Evolutionary conservation across 2,888 invertebrate species (phyloP).

Genomic region (Orgyia antiqua): DNA sequence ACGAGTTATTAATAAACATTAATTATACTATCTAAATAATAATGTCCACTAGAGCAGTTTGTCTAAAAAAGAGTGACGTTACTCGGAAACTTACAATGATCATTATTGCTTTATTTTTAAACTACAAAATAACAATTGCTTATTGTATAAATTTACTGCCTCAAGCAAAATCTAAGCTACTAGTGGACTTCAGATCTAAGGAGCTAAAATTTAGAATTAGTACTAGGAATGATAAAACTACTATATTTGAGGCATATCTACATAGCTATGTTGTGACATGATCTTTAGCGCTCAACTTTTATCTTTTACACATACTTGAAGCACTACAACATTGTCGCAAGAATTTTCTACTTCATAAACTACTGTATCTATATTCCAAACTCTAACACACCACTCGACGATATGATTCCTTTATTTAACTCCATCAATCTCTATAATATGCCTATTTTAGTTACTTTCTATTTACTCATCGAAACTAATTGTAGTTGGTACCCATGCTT

Average conservation of each 20-base stretch:
- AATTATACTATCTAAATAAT: conserved; percentile 25
- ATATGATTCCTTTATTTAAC: conserved; percentile 8
- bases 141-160: no score
- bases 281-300: conserved; percentile 2
- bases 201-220: conserved; percentile 30
- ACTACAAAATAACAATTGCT: neutral
- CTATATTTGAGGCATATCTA: conserved; percentile 32
- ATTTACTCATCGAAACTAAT: no score
- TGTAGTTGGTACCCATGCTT: no score
- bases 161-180: neutral
- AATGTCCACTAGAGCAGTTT: conserved; percentile 12
- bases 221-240: conserved; percentile 38
- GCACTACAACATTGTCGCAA: conserved; percentile 4
- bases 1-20: conserved; percentile 15
- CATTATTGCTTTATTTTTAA: neutral
- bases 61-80: neutral
- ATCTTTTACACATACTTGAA: neutral
- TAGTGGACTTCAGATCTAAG: conserved; percentile 17
- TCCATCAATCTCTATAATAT: neutral
- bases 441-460: no score
- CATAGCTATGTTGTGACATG: conserved; percentile 23
- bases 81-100: neutral
- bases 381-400: conserved; percentile 5
- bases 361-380: conserved; percentile 2
- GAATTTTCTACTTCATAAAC: conserved; percentile 7